A percentile compares a stretch with the other conserved stretches of the same genome.
Evolutionary conservation across 1,140 invertebrate genomes (phyloP).

Genomic region (silkworm (Bombyx mori)): ASM3026992v2 NC_085112.1:4362501-4363000

Average conservation of each 20-base stretch:
- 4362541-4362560: no score
- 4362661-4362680: slow-evolving; percentile 28
- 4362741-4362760: slow-evolving; percentile 33
- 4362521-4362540: no score
- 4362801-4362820: slow-evolving; percentile 10
- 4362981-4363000: no score
- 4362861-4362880: no score
- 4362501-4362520: no score
- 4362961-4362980: no score
- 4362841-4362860: no score
- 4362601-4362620: slow-evolving; percentile 24
- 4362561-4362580: no score
- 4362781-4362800: slow-evolving; percentile 18
- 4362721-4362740: slow-evolving; percentile 39
- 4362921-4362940: no score
- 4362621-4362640: slow-evolving; percentile 22
- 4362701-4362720: slow-evolving; percentile 40
- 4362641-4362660: slow-evolving; percentile 12
- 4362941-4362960: no score
- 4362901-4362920: no score
- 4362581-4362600: slow-evolving; percentile 1
- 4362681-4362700: slow-evolving; percentile 44
- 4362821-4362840: not conserved
- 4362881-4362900: no score
- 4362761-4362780: slow-evolving; percentile 21